phyloP scores from a whole-genome alignment of 2,888 invertebrate genomes.

The Aelia acuminata region DNA sequence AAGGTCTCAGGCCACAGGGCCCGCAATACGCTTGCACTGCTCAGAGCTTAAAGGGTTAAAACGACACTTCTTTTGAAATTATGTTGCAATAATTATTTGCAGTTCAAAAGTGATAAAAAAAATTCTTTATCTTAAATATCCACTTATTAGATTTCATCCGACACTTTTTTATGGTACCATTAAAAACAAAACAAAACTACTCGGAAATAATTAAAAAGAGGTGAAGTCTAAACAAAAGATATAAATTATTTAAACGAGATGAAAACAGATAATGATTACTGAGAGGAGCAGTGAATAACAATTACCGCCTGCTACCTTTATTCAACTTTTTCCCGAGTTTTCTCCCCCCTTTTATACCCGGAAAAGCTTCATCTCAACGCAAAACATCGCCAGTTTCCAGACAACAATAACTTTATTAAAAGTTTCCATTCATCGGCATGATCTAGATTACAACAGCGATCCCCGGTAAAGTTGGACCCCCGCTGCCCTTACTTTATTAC shows the following conservation, averaged over 20 bases:
- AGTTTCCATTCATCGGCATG: neutral
- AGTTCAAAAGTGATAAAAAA: too few relatives aligned
- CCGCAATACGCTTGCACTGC: too few relatives aligned
- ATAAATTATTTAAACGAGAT: constrained; percentile 32
- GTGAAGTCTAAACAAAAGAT: constrained; percentile 14
- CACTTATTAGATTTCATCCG: neutral
- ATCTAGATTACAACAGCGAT: neutral
- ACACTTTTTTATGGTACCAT: neutral
- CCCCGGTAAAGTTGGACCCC: neutral
- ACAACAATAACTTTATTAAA: constrained; percentile 18
- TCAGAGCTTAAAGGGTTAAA: too few relatives aligned
- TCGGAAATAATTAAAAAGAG: constrained; percentile 3
- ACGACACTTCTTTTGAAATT: too few relatives aligned
- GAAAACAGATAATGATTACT: neutral
- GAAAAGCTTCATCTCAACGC: constrained; percentile 12
- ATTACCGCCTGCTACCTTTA: neutral
- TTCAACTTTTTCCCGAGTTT: constrained; percentile 8
- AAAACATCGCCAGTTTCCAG: neutral
- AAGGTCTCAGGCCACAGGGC: too few relatives aligned
- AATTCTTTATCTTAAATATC: neutral
- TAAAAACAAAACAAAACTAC: neutral
- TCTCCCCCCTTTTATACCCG: neutral
- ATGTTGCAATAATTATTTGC: too few relatives aligned
- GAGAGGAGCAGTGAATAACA: constrained; percentile 11
- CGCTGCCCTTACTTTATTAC: neutral